Base-by-base conservation (phyloP, 2,113 vertebrate species). In the Telmatochromis sp. region DNA sequence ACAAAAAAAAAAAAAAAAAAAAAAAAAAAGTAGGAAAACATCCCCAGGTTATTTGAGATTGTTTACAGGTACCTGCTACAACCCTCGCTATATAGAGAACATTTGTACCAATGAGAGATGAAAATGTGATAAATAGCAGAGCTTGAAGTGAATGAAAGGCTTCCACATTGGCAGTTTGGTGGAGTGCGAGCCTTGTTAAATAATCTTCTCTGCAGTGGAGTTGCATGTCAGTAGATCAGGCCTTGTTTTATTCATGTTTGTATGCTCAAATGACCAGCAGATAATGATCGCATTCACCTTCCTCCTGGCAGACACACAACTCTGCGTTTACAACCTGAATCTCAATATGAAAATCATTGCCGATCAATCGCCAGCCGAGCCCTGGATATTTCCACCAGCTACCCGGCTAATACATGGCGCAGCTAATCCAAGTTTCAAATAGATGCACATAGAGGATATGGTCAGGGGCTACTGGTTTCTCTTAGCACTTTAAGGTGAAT, bases 211-310 rank as follows among this genome's bases (percentile, higher is more conserved):
- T 21, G 75, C 92, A 84, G 92, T 86, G 73, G 88, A 92, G 85
- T 80, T 88, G 86, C 85, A 84, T 82, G 87, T 75, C 71, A 82
- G 80, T 35, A 86, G 91, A 90, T 91, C 89, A 85, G 81, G 87
- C 54, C 78, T 91, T 95, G 90, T 93, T 96, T 96, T 93, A 94
- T 96, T 96, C 91, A 93, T 91, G 90, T 57, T 57, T 65, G 85
- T 51, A 51, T 84, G 89, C 87, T 93, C 78, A 85, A 87, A 93
- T 92, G 94, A 93, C 93, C 92, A 87, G 80, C 50, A 87, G 91
- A 95, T 96, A 96, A 96, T 93, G 91, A 95, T 92, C 90, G 11
- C 68, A 81, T 89, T 96, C 94, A 96, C 94, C 95, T 96, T 96
- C 94, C 94, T 96, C 91, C 94, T 94, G 95, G 96, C 96, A 89